A percentile compares a stretch with the other conserved stretches of the same genome.
Conservation (phyloP, 2,888 invertebrate genomes). For the Phrixothrix hirtus region DNA sequence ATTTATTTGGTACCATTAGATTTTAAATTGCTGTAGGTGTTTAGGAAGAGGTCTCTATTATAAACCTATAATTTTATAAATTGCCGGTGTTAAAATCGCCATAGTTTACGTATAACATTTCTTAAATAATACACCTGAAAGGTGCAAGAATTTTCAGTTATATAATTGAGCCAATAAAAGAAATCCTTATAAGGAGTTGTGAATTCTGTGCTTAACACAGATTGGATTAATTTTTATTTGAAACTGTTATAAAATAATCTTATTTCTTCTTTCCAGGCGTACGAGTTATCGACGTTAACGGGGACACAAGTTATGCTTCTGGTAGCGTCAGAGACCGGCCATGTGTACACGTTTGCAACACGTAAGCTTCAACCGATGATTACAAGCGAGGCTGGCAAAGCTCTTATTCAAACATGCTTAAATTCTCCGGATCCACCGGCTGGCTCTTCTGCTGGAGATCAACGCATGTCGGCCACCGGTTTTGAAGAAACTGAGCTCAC, state of each 20-base stretch:
- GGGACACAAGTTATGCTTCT: slow-evolving; percentile 99
- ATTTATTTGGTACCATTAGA: too few relatives aligned
- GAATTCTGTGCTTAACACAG: slow-evolving; percentile 10
- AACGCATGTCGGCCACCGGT: slow-evolving; percentile 97
- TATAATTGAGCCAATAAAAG: neutral
- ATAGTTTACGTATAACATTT: neutral
- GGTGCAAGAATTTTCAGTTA: too few relatives aligned
- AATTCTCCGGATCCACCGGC: slow-evolving; percentile 93
- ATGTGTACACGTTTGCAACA: slow-evolving; percentile 99
- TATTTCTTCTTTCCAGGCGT: slow-evolving; percentile 74
- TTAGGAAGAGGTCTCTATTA: too few relatives aligned
- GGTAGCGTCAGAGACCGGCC: slow-evolving; percentile 98
- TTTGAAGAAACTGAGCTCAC: slow-evolving; percentile 98
- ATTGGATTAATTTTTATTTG: too few relatives aligned
- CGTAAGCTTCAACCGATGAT: slow-evolving; percentile 99
- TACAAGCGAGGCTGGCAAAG: slow-evolving; percentile 95
- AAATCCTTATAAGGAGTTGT: neutral
- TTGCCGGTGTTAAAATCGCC: too few relatives aligned
- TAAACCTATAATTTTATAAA: neutral
- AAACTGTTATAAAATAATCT: too few relatives aligned
- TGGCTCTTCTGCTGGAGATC: slow-evolving; percentile 74
- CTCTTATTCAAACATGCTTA: slow-evolving; percentile 97
- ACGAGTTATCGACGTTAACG: slow-evolving; percentile 97
- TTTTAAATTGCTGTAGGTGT: too few relatives aligned
- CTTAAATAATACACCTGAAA: neutral